A percentile compares a stretch with the other conserved stretches of the same genome.
phyloP scores from a whole-genome alignment of 2,113 vertebrate genomes.

The Falcunculus frontatus region DNA sequence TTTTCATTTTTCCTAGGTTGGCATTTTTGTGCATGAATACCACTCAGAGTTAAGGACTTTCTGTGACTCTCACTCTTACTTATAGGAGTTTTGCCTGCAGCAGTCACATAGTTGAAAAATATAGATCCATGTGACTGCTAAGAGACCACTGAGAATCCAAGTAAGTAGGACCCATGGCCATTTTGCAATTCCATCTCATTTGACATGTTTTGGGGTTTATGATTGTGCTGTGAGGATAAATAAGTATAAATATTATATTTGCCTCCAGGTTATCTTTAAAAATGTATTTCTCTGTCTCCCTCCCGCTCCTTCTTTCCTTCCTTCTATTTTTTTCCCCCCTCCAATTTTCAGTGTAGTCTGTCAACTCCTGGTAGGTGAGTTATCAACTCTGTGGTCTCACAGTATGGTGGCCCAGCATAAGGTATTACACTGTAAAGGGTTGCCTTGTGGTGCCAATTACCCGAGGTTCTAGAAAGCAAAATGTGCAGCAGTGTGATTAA shows the following conservation, averaged over 20 bases:
- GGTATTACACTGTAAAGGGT: background rate
- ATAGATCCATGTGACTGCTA: conserved; percentile 69
- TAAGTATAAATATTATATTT: conserved; percentile 90
- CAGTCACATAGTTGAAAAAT: conserved; percentile 77
- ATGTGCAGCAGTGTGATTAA: background rate
- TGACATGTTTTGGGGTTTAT: conserved; percentile 79
- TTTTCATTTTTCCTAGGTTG: conserved; percentile 63
- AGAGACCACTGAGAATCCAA: conserved; percentile 69
- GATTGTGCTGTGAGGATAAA: conserved; percentile 81
- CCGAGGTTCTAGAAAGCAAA: background rate
- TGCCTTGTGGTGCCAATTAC: conserved; percentile 52
- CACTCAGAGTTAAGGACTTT: conserved; percentile 64
- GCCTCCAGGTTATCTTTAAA: conserved; percentile 86
- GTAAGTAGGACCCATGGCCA: conserved; percentile 70
- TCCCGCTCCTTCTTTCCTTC: background rate
- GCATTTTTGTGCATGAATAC: conserved; percentile 65
- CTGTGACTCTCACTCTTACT: conserved; percentile 59
- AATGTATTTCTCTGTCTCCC: conserved; percentile 77
- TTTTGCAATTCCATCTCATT: conserved; percentile 84
- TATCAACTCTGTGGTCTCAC: background rate
- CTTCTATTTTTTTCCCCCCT: background rate
- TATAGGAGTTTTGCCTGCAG: conserved; percentile 79
- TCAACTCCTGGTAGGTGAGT: conserved; percentile 49
- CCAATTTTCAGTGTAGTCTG: conserved; percentile 61
- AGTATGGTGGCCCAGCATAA: conserved; percentile 17